A percentile compares a stretch with the other conserved stretches of the same genome.
Evolutionary conservation across 2,113 vertebrate genomes (phyloP).

Genomic region (Dicerorhinus sumatrensis): DNA sequence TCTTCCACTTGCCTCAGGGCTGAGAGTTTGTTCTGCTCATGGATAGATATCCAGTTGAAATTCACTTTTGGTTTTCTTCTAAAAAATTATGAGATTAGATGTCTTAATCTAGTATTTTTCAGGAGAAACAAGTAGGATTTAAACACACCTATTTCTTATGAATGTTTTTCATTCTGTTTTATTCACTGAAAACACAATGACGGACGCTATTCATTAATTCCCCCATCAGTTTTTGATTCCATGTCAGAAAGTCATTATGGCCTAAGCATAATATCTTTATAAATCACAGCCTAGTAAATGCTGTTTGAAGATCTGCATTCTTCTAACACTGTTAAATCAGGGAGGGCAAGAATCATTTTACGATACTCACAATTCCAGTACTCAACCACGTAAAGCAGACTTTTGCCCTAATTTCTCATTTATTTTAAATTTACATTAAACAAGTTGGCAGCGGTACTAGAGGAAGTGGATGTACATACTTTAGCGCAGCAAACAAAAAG

Average conservation of each 20-base stretch:
- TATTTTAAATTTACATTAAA: conserved; percentile 18
- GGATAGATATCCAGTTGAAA: background rate
- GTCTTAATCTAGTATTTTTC: conserved; percentile 23
- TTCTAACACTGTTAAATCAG: conserved; percentile 32
- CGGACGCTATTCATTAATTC: conserved; percentile 49
- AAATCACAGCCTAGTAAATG: conserved; percentile 13
- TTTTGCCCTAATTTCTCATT: conserved; percentile 47
- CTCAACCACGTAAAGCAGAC: background rate
- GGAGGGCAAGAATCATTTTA: conserved; percentile 22
- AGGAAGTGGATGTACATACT: background rate
- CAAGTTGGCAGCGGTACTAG: background rate
- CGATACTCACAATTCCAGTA: background rate
- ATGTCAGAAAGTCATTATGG: conserved; percentile 48
- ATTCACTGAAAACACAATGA: background rate
- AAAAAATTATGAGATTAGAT: background rate
- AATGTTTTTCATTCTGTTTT: background rate
- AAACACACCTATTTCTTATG: background rate
- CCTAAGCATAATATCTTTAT: conserved; percentile 36
- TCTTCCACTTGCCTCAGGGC: background rate
- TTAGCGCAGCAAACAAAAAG: background rate
- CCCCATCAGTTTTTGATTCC: conserved; percentile 44
- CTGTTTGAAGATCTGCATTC: conserved; percentile 46
- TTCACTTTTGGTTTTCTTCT: background rate
- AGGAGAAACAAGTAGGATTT: background rate
- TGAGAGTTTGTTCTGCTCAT: background rate